Percentiles rank a stretch among this genome's conserved stretches.
Evolutionary conservation across 2,888 invertebrate genomes (phyloP).

Genomic region (Coecobrya sp.): DNA sequence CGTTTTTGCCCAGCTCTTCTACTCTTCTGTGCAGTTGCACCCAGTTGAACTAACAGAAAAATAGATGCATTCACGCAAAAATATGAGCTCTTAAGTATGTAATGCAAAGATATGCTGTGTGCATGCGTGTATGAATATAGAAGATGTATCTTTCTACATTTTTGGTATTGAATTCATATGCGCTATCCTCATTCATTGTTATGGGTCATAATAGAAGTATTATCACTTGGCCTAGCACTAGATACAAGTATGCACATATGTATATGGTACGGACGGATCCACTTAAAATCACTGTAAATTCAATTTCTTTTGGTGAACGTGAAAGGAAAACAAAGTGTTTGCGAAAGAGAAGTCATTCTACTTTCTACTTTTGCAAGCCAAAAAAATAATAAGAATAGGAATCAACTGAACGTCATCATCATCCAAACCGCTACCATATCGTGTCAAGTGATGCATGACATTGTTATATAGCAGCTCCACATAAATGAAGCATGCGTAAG

Average conservation of each 20-base stretch:
- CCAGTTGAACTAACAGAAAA: constrained; percentile 15
- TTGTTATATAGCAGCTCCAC: not conserved
- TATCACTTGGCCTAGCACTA: not conserved
- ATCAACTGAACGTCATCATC: constrained; percentile 50
- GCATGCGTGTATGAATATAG: not conserved
- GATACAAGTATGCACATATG: not conserved
- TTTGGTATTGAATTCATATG: no score
- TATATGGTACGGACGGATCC: constrained; percentile 54
- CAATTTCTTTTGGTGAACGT: constrained; percentile 77
- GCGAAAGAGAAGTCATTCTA: constrained; percentile 51
- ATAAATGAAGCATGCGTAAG: not conserved
- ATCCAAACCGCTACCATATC: constrained; percentile 3
- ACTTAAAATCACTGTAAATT: constrained; percentile 81
- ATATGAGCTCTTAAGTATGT: not conserved
- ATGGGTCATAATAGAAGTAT: not conserved
- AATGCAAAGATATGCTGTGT: not conserved
- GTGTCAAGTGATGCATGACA: constrained; percentile 5
- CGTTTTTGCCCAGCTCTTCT: not conserved
- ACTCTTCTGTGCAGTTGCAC: constrained; percentile 49
- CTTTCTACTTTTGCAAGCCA: not conserved
- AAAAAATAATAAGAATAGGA: constrained; percentile 43
- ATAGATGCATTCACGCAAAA: not conserved
- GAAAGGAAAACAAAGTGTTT: constrained; percentile 77
- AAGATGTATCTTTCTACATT: not conserved
- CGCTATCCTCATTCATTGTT: not conserved